Percentiles rank a stretch among this genome's conserved stretches.
These are phyloP conservation scores for Erebia epiphron DNA, from an alignment of 2,888 invertebrate genomes.

Conservation along the genomic window DNA sequence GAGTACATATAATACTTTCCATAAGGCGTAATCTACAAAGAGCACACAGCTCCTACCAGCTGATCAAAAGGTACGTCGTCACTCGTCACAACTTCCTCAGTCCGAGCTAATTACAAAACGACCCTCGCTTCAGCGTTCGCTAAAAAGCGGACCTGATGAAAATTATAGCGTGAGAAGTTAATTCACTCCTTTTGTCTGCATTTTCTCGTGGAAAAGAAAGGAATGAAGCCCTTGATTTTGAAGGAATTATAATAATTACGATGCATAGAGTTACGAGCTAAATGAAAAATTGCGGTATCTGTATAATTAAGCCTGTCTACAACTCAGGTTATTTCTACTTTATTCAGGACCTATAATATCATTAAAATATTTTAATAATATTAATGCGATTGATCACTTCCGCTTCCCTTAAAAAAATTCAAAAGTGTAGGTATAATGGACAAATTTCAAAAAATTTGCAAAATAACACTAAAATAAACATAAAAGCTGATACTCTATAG, in stretches of 20 bases:
- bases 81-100: conserved; percentile 30
- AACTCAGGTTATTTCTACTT: not conserved
- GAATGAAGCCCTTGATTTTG: not conserved
- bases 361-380: no score
- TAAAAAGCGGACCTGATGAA: conserved; percentile 27
- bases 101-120: conserved; percentile 29
- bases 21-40: conserved; percentile 3
- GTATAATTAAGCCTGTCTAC: no score
- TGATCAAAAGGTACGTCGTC: conserved; percentile 25
- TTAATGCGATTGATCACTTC: no score
- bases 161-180: conserved; percentile 14
- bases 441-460: no score
- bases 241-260: not conserved
- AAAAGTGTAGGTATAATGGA: no score
- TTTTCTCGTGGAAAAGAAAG: not conserved
- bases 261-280: no score
- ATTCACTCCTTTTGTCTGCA: not conserved
- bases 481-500: no score
- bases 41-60: conserved; percentile 1
- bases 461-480: no score
- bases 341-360: not conserved
- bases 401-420: no score
- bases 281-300: no score
- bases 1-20: not conserved
- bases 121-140: conserved; percentile 23